A percentile compares a stretch with the other conserved stretches of the same genome.
phyloP scores from a whole-genome alignment of 2,113 vertebrate genomes.

The Oriolus oriolus region DNA sequence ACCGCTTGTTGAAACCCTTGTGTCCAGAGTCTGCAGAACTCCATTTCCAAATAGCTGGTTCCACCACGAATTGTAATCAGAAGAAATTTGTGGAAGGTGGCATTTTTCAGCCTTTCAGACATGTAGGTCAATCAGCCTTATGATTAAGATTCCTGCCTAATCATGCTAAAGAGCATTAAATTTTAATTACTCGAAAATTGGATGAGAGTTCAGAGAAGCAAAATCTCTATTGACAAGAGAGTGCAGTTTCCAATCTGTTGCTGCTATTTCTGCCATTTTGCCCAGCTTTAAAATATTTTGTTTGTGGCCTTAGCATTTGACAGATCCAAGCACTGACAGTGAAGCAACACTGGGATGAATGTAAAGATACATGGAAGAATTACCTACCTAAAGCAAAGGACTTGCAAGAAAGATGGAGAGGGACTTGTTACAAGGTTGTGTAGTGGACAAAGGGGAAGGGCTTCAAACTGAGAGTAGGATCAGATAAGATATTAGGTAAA shows the following conservation, averaged over 20 bases:
- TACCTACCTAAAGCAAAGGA: neutral
- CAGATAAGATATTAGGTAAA: neutral
- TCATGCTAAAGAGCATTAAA: slow-evolving; percentile 24
- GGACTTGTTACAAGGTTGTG: rapidly evolving
- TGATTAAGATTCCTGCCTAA: slow-evolving; percentile 29
- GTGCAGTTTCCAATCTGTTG: neutral
- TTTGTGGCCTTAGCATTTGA: neutral
- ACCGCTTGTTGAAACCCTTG: neutral
- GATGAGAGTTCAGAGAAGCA: neutral
- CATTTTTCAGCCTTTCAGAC: neutral
- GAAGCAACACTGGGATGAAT: neutral
- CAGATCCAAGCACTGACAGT: neutral
- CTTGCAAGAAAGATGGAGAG: no score
- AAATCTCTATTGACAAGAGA: slow-evolving; percentile 3
- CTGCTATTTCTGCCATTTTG: neutral
- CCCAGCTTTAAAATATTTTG: neutral
- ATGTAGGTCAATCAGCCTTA: neutral
- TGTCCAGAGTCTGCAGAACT: neutral
- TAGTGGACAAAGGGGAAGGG: neutral
- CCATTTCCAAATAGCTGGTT: neutral
- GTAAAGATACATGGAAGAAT: neutral
- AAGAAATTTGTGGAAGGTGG: neutral
- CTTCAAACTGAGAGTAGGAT: neutral
- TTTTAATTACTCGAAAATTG: slow-evolving; percentile 44
- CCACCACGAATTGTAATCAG: neutral